These are phyloP conservation scores for Drosophila emarginata DNA, from an alignment of 2,888 invertebrate genomes.

Conservation along the genomic window DNA sequence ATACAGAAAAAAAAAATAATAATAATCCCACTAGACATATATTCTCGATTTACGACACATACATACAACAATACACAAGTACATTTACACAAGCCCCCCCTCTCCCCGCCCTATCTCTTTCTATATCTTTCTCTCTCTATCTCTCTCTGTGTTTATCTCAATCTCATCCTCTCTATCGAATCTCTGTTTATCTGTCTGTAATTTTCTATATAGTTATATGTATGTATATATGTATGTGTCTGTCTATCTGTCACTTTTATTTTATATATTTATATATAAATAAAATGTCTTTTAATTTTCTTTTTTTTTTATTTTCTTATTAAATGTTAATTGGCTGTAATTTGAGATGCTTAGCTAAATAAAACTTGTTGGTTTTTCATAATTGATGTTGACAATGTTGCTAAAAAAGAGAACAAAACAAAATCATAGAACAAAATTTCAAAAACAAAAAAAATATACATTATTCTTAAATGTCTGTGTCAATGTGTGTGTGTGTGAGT, in stretches of 20 bases:
- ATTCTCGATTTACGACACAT: not conserved
- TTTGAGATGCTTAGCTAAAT: slow-evolving; percentile 13
- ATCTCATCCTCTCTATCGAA: slow-evolving; percentile 19
- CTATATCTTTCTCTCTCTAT: slow-evolving; percentile 12
- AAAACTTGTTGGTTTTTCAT: slow-evolving; percentile 20
- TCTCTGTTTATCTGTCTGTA: slow-evolving; percentile 31
- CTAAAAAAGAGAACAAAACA: not conserved
- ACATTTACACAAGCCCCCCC: slow-evolving; percentile 1
- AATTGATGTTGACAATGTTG: slow-evolving; percentile 5
- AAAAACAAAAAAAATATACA: slow-evolving; percentile 12
- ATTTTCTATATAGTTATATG: slow-evolving; percentile 39
- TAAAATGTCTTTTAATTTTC: too few species aligned
- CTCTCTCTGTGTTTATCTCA: slow-evolving; percentile 2
- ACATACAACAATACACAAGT: not conserved
- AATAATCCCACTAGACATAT: not conserved
- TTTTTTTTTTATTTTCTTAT: not conserved
- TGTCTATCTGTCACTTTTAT: slow-evolving; percentile 36
- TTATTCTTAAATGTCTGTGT: slow-evolving; percentile 8
- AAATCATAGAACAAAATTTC: slow-evolving; percentile 14
- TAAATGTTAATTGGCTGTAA: slow-evolving; percentile 24
- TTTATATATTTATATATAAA: too few species aligned
- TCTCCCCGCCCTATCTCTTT: not conserved
- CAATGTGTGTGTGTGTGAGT: slow-evolving; percentile 14
- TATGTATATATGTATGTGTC: slow-evolving; percentile 28
- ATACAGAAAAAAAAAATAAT: slow-evolving; percentile 41